Base-by-base conservation (phyloP, 2,888 invertebrate genomes). In the Lottia gigantea region DNA sequence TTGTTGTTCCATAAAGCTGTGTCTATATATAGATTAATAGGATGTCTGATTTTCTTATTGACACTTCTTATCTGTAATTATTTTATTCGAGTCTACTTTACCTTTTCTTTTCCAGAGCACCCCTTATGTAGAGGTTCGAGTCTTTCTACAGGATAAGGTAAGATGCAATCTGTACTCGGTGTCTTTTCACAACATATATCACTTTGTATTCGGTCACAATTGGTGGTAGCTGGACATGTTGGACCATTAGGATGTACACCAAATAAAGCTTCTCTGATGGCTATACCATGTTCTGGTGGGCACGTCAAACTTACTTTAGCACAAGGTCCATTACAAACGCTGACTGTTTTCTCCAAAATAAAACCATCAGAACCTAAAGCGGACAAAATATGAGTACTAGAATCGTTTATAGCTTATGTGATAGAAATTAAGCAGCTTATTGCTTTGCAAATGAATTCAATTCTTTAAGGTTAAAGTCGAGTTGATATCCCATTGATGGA, bases 231-330 rank as follows among this genome's bases (percentile, higher is more conserved):
- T n/a, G 66, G 67, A 66, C 75, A 75, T 12, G 70, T 26, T 16
- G 69, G 23, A 31, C 62, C 61, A 14, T 46, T 63, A 46, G 68
- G 23, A 67, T 73, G 73, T 12, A 76, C 73, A 25, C 73, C 68
- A 70, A 73, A 75, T 31, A 73, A 65, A 14, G 73, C 76, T 46
- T 76, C 76, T 31, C 76, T 71, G 67, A 76, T 67, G 63, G 76
- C 76, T 26, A 76, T 62, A 7, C 69, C 66, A 64, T 76, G 74
- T 3, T 46, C 49, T 4, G 66, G 11, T 11, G 76, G 76, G 62
- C 76, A 76, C 14, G 70, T 55, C 62, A 73, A 65, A 15, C 46
- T n/a, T 25, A 73, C 64, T n/a, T 47, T 65, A 15, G 67, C 66
- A 67, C 76, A 76, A 46, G 74, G 74, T 12, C 71, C 73, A 66